A percentile compares a stretch with the other conserved stretches of the same genome.
phyloP scores from a whole-genome alignment of 2,113 vertebrate genomes.

The Eulemur macaco region DNA sequence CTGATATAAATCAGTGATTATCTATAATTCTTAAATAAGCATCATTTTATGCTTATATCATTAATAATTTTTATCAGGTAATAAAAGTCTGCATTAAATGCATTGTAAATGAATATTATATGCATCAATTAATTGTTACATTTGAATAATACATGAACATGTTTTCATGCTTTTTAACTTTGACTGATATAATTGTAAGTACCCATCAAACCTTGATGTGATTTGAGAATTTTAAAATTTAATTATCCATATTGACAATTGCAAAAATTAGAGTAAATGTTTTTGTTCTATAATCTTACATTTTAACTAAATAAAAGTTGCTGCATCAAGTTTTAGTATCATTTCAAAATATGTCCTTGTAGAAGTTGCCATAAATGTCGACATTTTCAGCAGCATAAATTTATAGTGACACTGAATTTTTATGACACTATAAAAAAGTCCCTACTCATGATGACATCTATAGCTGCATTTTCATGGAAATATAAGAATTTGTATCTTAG shows the following conservation, averaged over 20 bases:
- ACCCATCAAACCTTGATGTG: background rate
- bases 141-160: constrained; percentile 67
- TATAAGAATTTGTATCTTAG: constrained; percentile 79
- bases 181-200: constrained; percentile 62
- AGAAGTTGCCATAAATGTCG: constrained; percentile 85
- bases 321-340: constrained; percentile 81
- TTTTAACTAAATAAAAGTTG: constrained; percentile 86
- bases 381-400: constrained; percentile 85
- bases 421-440: constrained; percentile 85
- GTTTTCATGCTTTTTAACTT: constrained; percentile 52
- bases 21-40: constrained; percentile 38
- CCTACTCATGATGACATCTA: constrained; percentile 81
- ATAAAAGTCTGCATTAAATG: constrained; percentile 52
- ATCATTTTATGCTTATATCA: background rate
- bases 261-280: constrained; percentile 77
- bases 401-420: constrained; percentile 88
- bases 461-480: constrained; percentile 82
- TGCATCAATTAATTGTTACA: constrained; percentile 61
- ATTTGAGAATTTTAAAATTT: constrained; percentile 44
- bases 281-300: constrained; percentile 81
- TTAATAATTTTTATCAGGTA: constrained; percentile 57
- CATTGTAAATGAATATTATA: constrained; percentile 59
- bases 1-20: background rate
- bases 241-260: constrained; percentile 15
- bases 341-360: constrained; percentile 86